Base-by-base conservation (phyloP, 2,113 vertebrate genomes). In the Climacteris rufus region DNA sequence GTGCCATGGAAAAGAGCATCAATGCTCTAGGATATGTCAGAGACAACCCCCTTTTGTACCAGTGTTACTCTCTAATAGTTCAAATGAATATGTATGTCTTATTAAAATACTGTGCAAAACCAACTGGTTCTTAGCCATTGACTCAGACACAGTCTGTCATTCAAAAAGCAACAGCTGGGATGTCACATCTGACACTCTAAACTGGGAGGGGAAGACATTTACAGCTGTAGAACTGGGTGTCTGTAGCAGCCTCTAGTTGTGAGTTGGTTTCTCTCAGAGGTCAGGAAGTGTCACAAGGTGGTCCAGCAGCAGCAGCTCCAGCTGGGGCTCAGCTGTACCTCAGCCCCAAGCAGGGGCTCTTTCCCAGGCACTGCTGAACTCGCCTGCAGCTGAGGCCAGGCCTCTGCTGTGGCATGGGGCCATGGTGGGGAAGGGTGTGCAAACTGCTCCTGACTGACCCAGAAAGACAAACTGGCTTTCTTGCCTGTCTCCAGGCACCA, bases 241-340 rank as follows among this genome's bases (percentile, higher is more conserved):
- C 74, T 72, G 66, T 64, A 92, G 83, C 79, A 97, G 92, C 86
- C 70, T 21, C 44, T 50, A 87, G 93, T 83, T 92, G 71, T 31
- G 92, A 97, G 75, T 89, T 96, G 87, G 83, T 52, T 90, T 77
- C 85, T 83, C 87, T 85, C 78, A 87, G 83, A 81, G 53, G 39
- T 95, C 65, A 94, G 56, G 13, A 94, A 42, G 64, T 37, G 74
- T 33, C 66, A 80, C 45, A 64, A 27, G 1, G 4, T 7, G 35
- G 50, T 77, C 42, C 37, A 59, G 28, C 7, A 60, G 2, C 24
- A 59, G 64, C 13, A 70, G 68, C 39, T 93, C 45, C 64, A 28
- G 33, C 22, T 61, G 80, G 76, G 68, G 52, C 37, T 68, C 83
- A 52, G 71, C 86, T 50, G 16, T 4, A 42, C 23, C 64, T 93